Evolutionary conservation across 2,113 vertebrate genomes (phyloP).

Genomic region (Delphinapterus leucas): DNA sequence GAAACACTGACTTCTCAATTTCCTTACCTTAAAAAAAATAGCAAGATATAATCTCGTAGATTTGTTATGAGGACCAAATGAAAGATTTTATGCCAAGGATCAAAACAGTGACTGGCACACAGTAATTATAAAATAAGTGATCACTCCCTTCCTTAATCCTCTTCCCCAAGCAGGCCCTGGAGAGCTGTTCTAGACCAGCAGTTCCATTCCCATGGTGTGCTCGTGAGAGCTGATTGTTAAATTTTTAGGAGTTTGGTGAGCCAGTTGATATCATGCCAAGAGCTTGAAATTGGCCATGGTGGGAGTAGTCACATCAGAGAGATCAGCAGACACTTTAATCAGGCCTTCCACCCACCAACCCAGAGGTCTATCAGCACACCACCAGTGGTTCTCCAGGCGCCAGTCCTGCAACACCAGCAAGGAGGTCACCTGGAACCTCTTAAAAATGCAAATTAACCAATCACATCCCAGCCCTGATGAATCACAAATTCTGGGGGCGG

Average conservation of each 20-base stretch:
- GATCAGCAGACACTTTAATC: neutral
- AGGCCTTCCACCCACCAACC: neutral
- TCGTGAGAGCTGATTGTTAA: neutral
- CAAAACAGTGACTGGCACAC: neutral
- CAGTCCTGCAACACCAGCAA: neutral
- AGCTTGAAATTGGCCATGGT: neutral
- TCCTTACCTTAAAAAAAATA: neutral
- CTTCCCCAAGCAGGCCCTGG: neutral
- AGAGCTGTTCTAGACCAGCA: neutral
- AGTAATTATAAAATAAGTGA: neutral
- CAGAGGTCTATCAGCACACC: neutral
- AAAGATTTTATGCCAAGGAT: neutral
- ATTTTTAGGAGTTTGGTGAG: conserved; percentile 1
- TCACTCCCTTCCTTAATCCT: neutral
- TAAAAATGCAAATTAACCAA: neutral
- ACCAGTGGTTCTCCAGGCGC: neutral
- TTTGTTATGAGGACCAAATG: neutral
- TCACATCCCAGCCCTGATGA: neutral
- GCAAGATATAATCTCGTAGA: neutral
- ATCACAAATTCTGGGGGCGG: neutral
- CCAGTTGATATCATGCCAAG: neutral
- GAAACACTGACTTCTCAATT: neutral
- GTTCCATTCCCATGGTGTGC: neutral
- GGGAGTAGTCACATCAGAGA: neutral
- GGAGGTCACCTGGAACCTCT: neutral